Base-by-base conservation (phyloP, 2,113 vertebrate species). In the Apodemus speciosus region DNA sequence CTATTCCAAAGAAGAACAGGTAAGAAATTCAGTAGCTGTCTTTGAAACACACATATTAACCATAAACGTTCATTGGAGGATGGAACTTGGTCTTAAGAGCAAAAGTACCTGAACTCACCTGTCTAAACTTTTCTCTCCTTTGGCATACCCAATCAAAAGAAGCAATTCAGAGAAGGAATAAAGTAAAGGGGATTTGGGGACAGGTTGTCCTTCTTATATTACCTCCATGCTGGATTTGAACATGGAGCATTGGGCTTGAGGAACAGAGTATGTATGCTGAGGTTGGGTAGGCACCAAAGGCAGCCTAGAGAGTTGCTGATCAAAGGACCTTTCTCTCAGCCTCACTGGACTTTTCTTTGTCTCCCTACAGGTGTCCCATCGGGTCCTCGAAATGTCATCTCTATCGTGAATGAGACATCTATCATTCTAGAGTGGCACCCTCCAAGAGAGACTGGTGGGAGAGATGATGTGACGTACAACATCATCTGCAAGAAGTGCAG, bases 401-500 rank as follows among this genome's bases (percentile, higher is more conserved):
- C 99, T 93, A 99, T 99, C 0, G 99, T 99, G 95, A 99, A 99
- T 0, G 99, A 99, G 98, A 99, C 99, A 0, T 99, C 99, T 7
- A 99, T 99, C 93, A 99, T 99, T 97, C 98, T 99, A 96, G 99
- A 99, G 97, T 99, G 99, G 99, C 99, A 99, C 76, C 98, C 99
- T 0, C 99, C 99, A 0, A 98, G 99, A 35, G 99, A 99, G 96
- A 99, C 99, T 0, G 99, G 99, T 0, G 99, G 99, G 25, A 98
- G 99, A 0, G 98, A 98, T 0, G 99, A 99, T 0, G 99, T 99
- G 66, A 99, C 99, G 88, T 99, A 99, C 98, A 99, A 99, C 97
- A 99, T 99, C 7, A 98, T 99, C 93, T 99, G 99, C 97, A 99
- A 99, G 97, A 99, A 99, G 97, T 99, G 99, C 97, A 98, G 98